Evolutionary conservation across 2,888 invertebrate species (phyloP).

Genomic region (Acronicta alni): DNA sequence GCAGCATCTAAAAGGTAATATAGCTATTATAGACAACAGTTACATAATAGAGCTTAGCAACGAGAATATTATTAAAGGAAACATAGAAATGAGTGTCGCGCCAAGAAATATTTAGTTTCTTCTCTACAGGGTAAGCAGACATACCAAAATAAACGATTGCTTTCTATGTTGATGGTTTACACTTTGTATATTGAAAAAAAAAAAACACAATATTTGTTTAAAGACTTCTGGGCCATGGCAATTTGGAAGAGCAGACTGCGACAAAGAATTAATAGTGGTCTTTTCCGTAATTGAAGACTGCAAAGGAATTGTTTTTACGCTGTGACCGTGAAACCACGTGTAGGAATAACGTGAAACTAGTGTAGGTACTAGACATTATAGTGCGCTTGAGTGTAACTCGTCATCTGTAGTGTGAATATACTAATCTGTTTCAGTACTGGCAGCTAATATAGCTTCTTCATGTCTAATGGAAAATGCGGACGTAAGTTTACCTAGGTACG

Average conservation of each 20-base stretch:
- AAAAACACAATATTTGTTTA: background rate
- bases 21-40: background rate
- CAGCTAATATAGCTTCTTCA: background rate
- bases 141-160: background rate
- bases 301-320: slow-evolving; percentile 23
- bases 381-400: slow-evolving; percentile 9
- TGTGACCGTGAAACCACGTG: slow-evolving; percentile 35
- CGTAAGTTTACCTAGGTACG: too few species aligned
- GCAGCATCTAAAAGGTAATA: background rate
- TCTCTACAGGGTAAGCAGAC: background rate
- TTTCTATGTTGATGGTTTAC: background rate
- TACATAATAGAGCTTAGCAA: slow-evolving; percentile 20
- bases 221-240: background rate
- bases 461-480: too few species aligned
- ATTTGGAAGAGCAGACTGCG: background rate
- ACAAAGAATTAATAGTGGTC: slow-evolving; percentile 3
- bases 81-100: slow-evolving; percentile 6
- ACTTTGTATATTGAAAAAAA: background rate
- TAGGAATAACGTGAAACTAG: slow-evolving; percentile 13
- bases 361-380: slow-evolving; percentile 8
- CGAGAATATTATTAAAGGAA: slow-evolving; percentile 7
- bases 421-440: background rate
- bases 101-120: slow-evolving; percentile 13
- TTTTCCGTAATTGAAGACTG: slow-evolving; percentile 36
- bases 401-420: slow-evolving; percentile 3